phyloP scores from a whole-genome alignment of 2,888 invertebrate species.

The Pseudeuparius sepicola region DNA sequence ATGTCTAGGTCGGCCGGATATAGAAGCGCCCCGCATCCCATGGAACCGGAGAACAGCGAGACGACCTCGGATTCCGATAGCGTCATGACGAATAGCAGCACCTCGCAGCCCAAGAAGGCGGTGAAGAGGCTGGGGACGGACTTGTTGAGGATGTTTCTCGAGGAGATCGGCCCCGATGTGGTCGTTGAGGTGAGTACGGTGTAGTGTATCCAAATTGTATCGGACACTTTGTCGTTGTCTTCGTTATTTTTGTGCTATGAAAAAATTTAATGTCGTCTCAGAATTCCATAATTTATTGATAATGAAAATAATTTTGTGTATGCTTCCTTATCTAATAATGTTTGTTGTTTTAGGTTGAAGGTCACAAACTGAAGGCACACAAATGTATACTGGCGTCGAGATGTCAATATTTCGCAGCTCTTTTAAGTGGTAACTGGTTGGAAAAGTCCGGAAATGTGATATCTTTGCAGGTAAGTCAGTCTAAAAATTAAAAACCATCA shows the following conservation, averaged over 20 bases:
- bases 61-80: constrained; percentile 28
- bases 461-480: constrained; percentile 72
- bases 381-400: constrained; percentile 86
- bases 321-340: too few relatives aligned
- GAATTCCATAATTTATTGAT: too few relatives aligned
- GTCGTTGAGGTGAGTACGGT: too few relatives aligned
- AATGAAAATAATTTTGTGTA: too few relatives aligned
- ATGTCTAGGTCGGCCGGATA: constrained; percentile 54
- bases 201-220: too few relatives aligned
- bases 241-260: too few relatives aligned
- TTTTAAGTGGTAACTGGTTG: constrained; percentile 78
- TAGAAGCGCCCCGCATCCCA: constrained; percentile 35
- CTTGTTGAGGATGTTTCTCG: constrained; percentile 80
- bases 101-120: constrained; percentile 33
- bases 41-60: constrained; percentile 34
- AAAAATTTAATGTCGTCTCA: too few relatives aligned
- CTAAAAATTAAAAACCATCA: too few relatives aligned
- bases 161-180: constrained; percentile 84
- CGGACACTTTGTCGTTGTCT: too few relatives aligned
- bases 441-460: constrained; percentile 74
- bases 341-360: too few relatives aligned
- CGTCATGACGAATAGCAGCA: constrained; percentile 20
- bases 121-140: constrained; percentile 69
- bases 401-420: constrained; percentile 88
- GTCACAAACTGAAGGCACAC: constrained; percentile 76